A percentile compares a stretch with the other conserved stretches of the same genome.
phyloP scores from a whole-genome alignment of 2,113 vertebrate genomes.

The Eulacestoma nigropectus region DNA sequence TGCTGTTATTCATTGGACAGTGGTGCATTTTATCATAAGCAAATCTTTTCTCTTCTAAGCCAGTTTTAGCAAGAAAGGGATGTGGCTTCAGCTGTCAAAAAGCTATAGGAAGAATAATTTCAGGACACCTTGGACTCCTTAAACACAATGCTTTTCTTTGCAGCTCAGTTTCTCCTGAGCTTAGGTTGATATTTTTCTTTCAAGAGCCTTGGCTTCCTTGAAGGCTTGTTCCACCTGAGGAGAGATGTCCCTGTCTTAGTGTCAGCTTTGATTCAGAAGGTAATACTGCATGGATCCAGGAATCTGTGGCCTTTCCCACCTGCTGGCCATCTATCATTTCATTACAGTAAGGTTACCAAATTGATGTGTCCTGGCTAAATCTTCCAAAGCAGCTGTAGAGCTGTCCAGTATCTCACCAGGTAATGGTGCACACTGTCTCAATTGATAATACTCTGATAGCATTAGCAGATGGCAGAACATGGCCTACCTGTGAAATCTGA shows the following conservation, averaged over 20 bases:
- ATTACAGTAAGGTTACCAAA: constrained; percentile 25
- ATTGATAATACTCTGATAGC: not conserved
- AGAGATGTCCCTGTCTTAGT: not conserved
- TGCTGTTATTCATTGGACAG: not conserved
- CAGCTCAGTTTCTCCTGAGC: not conserved
- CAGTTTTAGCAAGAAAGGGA: constrained; percentile 5
- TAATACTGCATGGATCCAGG: not conserved
- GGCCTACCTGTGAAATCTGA: constrained; percentile 6
- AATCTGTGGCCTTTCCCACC: not conserved
- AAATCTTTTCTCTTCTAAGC: constrained; percentile 26
- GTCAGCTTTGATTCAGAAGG: constrained; percentile 16
- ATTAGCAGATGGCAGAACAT: constrained; percentile 27
- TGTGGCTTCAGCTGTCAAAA: constrained; percentile 17
- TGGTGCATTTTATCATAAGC: not conserved
- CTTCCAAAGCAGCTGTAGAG: not conserved
- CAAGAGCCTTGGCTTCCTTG: not conserved
- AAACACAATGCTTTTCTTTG: not conserved
- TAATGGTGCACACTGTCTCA: not conserved
- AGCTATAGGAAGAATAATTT: not conserved
- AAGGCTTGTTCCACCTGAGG: not conserved
- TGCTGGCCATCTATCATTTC: constrained; percentile 50
- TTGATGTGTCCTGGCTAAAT: constrained; percentile 22
- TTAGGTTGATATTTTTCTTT: not conserved
- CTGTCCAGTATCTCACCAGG: not conserved
- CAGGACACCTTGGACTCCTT: not conserved